Evolutionary conservation across 2,888 invertebrate species (phyloP).

Genomic region (Loripinus fragilis): DNA sequence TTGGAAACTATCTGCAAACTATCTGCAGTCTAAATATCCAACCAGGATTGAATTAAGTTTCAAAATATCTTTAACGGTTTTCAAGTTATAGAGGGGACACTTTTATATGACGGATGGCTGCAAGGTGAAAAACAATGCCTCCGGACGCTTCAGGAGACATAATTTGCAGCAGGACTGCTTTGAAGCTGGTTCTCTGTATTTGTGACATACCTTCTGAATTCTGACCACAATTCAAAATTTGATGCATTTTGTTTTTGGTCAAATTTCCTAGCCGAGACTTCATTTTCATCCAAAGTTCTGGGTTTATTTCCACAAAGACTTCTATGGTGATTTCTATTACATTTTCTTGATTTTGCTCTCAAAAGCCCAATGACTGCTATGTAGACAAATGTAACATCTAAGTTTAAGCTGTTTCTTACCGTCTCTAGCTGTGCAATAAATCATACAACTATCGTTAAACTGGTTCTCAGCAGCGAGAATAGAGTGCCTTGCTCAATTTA

Average conservation of each 20-base stretch:
- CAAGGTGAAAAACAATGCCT: no score
- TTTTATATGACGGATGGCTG: no score
- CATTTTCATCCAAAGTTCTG: neutral
- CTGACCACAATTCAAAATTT: neutral
- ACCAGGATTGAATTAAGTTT: no score
- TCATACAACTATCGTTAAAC: neutral
- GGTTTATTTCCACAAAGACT: neutral
- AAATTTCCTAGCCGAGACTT: neutral
- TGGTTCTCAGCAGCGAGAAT: no score
- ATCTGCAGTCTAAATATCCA: no score
- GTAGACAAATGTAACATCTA: neutral
- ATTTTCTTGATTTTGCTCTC: constrained; percentile 3
- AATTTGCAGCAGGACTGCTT: neutral
- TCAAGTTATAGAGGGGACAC: no score
- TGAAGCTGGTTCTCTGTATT: neutral
- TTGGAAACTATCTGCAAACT: no score
- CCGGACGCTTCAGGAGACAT: no score
- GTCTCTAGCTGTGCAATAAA: neutral
- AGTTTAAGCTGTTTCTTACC: neutral
- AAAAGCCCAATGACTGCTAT: neutral
- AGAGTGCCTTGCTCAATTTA: no score
- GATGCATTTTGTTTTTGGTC: neutral
- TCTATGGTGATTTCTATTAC: neutral
- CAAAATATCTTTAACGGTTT: no score
- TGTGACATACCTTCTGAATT: neutral